Evolutionary conservation across 2,113 vertebrate species (phyloP), one percentile per base, ranked within the genome.

Genomic region (Epinephelus cyanopodus): DNA sequence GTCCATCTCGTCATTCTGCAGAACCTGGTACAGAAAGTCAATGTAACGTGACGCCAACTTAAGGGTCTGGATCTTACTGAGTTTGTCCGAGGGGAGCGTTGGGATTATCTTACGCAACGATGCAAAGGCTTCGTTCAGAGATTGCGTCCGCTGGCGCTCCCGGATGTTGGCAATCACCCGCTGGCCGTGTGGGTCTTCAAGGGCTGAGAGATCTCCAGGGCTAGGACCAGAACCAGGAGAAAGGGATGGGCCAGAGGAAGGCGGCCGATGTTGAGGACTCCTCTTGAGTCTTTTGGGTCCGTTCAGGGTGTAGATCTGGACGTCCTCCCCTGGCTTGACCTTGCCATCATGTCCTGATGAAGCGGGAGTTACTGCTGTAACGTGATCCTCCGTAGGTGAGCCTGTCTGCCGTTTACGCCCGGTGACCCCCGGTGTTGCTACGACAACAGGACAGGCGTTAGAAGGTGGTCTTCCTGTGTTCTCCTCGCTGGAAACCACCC

Each of bases 41-140:
- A 98, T 98, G 95, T 98, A 98, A 8, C 97, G 96, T 0, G 97
- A 96, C 0, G 97, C 97, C 92, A 98, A 12, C 78, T 97, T 97
- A 3, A 98, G 96, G 23, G 97, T 98, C 90, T 98, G 97, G 89
- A 98, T 98, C 94, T 98, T 98, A 94, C 97, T 98, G 29, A 98
- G 95, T 89, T 98, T 98, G 93, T 98, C 97, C 0, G 97, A 97
- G 11, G 97, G 97, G 72, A 98, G 93, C 0, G 97, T 98, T 15
- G 97, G 97, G 90, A 98, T 97, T 83, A 98, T 98, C 45, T 97
- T 96, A 21, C 97, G 92, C 75, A 98, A 90, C 0, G 97, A 97
- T 1, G 97, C 95, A 3, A 98, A 98, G 76, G 97, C 97, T 2
- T 98, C 97, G 4, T 98, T 98, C 42, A 98, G 93, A 0, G 97